A percentile compares a stretch with the other conserved stretches of the same genome.
Conservation (phyloP, 30 jellyfish, hydroid and myxozoan species). For the Nemopilema nomurai region DNA sequence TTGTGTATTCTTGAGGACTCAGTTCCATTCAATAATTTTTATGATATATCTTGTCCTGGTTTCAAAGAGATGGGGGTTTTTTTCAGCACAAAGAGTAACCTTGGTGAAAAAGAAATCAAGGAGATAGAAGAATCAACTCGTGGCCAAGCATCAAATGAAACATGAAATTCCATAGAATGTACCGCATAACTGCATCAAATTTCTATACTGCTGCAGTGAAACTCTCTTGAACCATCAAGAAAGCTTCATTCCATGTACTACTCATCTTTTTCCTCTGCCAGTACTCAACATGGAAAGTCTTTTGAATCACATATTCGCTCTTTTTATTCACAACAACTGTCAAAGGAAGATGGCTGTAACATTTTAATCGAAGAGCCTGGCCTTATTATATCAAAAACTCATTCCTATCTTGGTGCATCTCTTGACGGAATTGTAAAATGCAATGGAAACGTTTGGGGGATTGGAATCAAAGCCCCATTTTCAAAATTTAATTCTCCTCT, state of each 20-base stretch:
- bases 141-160: conserved; percentile 34
- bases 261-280: conserved; percentile 12
- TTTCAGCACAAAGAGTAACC: background rate
- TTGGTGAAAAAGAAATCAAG: conserved; percentile 10
- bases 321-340: background rate
- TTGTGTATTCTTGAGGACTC: background rate
- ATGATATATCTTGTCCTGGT: conserved; percentile 17
- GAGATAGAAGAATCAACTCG: conserved; percentile 4
- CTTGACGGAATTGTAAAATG: conserved; percentile 5
- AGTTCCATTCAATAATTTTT: background rate
- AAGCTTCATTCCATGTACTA: conserved; percentile 4
- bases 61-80: conserved; percentile 2
- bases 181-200: conserved; percentile 23
- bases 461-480: background rate
- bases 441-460: conserved; percentile 11
- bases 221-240: conserved; percentile 19
- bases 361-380: conserved; percentile 14
- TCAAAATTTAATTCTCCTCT: conserved; percentile 8
- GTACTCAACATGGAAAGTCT: background rate
- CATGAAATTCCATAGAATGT: conserved; percentile 11
- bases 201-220: conserved; percentile 22
- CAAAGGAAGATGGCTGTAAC: background rate
- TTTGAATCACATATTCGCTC: conserved; percentile 15
- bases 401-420: conserved; percentile 8
- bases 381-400: conserved; percentile 2